phyloP scores from a whole-genome alignment of 2,113 vertebrate species.

The Danionella cerebrum region DNA sequence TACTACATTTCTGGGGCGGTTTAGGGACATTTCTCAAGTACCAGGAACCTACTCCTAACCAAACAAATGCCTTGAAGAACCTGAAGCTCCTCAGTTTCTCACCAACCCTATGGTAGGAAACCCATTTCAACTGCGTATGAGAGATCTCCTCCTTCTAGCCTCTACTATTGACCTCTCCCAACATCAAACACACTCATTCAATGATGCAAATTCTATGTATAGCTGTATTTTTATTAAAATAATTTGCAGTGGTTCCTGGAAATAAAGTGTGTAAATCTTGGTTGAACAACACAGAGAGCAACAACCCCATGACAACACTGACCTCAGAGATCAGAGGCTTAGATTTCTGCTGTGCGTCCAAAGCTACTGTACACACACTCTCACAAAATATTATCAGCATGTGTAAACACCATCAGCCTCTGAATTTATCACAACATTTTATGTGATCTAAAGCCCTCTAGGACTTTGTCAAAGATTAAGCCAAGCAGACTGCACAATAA shows the following conservation, averaged over 20 bases:
- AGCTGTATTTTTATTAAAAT: too few species aligned
- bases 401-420: slow-evolving; percentile 12
- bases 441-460: not conserved
- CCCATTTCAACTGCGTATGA: too few species aligned
- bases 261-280: not conserved
- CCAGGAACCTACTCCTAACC: too few species aligned
- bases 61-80: too few species aligned
- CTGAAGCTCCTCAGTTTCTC: too few species aligned
- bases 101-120: too few species aligned
- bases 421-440: not conserved
- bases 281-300: not conserved
- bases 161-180: too few species aligned
- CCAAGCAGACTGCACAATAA: slow-evolving; percentile 6
- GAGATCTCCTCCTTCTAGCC: too few species aligned
- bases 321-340: not conserved
- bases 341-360: not conserved
- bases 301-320: slow-evolving; percentile 3
- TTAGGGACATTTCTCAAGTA: too few species aligned
- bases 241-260: not conserved
- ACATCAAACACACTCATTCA: too few species aligned
- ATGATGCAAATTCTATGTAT: too few species aligned
- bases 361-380: not conserved
- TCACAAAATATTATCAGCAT: not conserved
- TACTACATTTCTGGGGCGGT: too few species aligned
- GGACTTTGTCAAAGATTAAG: not conserved